Evolutionary conservation across 2,888 invertebrate species (phyloP).

Genomic region (Slavum lentiscoides): DNA sequence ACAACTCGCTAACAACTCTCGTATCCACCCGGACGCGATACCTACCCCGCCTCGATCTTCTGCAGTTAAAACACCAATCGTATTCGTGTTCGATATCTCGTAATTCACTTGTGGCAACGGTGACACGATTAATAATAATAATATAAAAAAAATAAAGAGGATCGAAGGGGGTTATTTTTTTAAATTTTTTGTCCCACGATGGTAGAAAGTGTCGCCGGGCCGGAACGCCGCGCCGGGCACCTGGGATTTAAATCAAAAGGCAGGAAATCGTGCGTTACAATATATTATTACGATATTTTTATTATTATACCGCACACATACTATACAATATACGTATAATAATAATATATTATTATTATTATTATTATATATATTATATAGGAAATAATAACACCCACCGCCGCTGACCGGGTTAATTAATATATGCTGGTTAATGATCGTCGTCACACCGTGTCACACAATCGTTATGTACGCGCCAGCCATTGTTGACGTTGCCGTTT

Average conservation of each 20-base stretch:
- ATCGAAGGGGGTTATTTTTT: constrained; percentile 22
- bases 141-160: background rate
- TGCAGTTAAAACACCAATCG: background rate
- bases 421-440: background rate
- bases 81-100: constrained; percentile 5
- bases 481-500: too few relatives aligned
- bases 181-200: constrained; percentile 36
- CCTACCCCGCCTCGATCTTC: too few relatives aligned
- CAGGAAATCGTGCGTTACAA: constrained; percentile 33
- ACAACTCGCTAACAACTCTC: too few relatives aligned
- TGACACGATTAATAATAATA: background rate
- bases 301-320: too few relatives aligned
- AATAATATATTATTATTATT: background rate
- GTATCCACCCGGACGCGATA: too few relatives aligned
- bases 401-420: constrained; percentile 31
- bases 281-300: too few relatives aligned
- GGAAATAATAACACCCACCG: constrained; percentile 14
- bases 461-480: background rate
- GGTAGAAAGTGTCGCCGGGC: constrained; percentile 6
- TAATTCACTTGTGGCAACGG: background rate
- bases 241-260: constrained; percentile 53
- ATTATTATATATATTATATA: background rate
- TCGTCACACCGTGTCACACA: constrained; percentile 33
- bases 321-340: too few relatives aligned
- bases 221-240: constrained; percentile 40